Evolutionary conservation across 2,113 vertebrate genomes (phyloP), one percentile per base, ranked within the genome.

Genomic region (Heterotilapia buettikoferi): DNA sequence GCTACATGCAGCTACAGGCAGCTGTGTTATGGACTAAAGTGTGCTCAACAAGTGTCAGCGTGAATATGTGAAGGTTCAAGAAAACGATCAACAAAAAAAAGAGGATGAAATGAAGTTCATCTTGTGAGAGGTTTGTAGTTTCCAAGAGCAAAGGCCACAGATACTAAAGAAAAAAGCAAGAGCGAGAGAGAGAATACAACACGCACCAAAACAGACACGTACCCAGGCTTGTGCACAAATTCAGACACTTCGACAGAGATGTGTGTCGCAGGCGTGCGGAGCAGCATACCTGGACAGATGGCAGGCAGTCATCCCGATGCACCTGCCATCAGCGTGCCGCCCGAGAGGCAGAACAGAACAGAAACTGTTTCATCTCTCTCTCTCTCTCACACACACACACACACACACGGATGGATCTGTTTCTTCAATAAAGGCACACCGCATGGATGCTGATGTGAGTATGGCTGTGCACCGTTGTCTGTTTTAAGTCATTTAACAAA

Each of bases 281-380:
- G 89, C 61, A 84, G 87, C 84, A 87, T 95, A 96, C 95, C 95
- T 97, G 94, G 92, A 94, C 96, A 96, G 95, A 96, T 96, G 95
- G 96, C 90, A 92, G 88, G 86, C 87, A 91, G 92, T 94, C 92
- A 84, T 94, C 90, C 95, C 82, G 76, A 81, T 83, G 92, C 93
- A 90, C 89, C 86, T 81, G 87, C 93, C 94, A 94, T 95, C 95
- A 93, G 88, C 92, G 89, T 45, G 56, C 89, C 84, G 89, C 89
- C 92, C 18, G 87, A 83, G 85, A 90, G 89, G 90, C 91, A 84
- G 81, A 88, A 86, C 80, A 91, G 86, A 93, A 91, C 86, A 94
- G 84, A 90, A 94, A 92, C 89, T 73, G 89, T 89, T 94, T 93
- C 31, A 85, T 92, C 92, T 90, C 61, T 26, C 31, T 68, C 68